Base-by-base conservation (phyloP, 2,888 invertebrate genomes). In the Drosophila tanythrix region DNA sequence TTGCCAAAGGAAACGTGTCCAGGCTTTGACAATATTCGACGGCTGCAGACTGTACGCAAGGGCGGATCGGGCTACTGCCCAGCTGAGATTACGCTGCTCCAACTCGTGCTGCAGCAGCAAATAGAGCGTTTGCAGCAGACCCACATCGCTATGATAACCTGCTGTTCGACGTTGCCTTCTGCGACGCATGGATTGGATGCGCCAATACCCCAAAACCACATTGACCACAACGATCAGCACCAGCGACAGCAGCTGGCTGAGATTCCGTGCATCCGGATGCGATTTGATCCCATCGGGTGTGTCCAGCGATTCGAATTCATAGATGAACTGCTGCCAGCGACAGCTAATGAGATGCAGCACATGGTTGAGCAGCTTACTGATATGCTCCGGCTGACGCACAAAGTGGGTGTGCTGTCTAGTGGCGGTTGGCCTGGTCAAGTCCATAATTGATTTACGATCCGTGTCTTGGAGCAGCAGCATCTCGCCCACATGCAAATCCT, bases 281-380 rank as follows among this genome's bases (percentile, higher is more conserved):
- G 79, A 57, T 10, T 69, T 72, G 10, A 70, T 35, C 0, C 91
- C 92, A 58, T 93, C 93, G 0, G 96, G 96, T 65, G 96, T 95
- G 90, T 97, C 96, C 7, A 96, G 93, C 0, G 97, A 97, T 91
- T 97, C 97, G 77, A 96, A 96, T 84, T 96, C 95, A 31, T 95
- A 96, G 8, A 96, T 95, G 80, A 97, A 96, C 85, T 96, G 96
- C 88, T 97, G 97, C 97, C 97, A 97, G 27, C 95, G 94, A 81
- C 96, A 96, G 25, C 96, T 95, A 38, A 96, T 92, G 70, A 95
- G 95, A 81, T 96, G 95, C 48, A 95, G 94, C 18, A 97, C 81
- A 77, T 96, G 96, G 46, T 95, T 95, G 91, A 95, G 95, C 13
- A 97, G 93, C 65, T 95, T 94, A 29, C 95, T 95, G 58, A 96